phyloP scores from a whole-genome alignment of 2,113 vertebrate genomes.

The Oryzias woworae region DNA sequence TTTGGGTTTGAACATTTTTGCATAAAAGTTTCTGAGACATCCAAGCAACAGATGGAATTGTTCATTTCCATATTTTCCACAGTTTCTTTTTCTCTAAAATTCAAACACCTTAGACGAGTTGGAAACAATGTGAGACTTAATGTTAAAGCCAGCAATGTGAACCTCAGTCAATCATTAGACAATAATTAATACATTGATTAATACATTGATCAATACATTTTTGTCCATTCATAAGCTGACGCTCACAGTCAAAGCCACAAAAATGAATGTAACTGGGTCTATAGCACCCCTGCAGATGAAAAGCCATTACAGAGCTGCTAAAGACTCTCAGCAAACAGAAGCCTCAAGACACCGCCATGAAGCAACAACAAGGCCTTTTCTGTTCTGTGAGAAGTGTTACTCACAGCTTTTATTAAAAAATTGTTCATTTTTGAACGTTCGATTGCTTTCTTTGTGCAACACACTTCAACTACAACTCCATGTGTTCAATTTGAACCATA shows the following conservation, averaged over 20 bases:
- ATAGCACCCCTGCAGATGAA: conserved; percentile 10
- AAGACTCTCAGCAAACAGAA: conserved; percentile 13
- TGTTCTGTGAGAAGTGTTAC: conserved; percentile 20
- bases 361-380: conserved; percentile 19
- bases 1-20: no score
- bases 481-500: conserved; percentile 6
- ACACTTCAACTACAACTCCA: conserved; percentile 18
- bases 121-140: neutral
- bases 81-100: no score
- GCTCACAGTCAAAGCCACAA: neutral
- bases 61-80: no score
- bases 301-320: conserved; percentile 33
- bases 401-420: conserved; percentile 29
- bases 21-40: no score
- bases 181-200: no score
- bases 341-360: conserved; percentile 29
- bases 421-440: conserved; percentile 19
- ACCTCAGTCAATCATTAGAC: neutral
- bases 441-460: conserved; percentile 19
- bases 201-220: no score
- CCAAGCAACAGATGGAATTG: no score
- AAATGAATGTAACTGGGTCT: neutral
- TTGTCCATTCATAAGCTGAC: no score
- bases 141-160: neutral
- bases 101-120: no score